Percentiles rank a stretch among this genome's conserved stretches.
Evolutionary conservation across 2,797 vertebrate genomes (phyloP).

Genomic region (Hypotaenidia philippensis): DNA sequence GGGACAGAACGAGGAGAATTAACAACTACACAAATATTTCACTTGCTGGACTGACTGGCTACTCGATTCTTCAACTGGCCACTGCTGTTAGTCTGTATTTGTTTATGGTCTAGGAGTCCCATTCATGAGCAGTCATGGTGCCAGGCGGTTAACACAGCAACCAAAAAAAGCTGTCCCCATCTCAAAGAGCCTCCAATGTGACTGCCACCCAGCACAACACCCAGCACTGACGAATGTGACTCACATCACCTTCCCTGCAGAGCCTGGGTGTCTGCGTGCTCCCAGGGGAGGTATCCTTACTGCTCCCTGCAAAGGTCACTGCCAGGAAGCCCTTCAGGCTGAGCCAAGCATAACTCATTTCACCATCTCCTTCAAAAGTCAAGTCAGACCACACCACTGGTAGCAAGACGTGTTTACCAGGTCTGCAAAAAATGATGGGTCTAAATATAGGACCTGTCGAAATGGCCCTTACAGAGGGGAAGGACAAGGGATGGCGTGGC

Average conservation of each 20-base stretch:
- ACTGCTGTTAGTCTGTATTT: not conserved
- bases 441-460: not conserved
- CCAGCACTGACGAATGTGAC: not conserved
- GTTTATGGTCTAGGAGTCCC: not conserved
- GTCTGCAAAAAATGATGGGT: not conserved
- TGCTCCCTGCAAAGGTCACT: not conserved
- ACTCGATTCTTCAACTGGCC: not conserved
- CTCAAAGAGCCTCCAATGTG: not conserved
- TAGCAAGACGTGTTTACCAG: not conserved
- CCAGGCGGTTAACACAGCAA: not conserved
- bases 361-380: constrained; percentile 2
- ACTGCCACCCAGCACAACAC: not conserved
- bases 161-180: not conserved
- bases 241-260: not conserved
- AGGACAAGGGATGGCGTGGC: not conserved
- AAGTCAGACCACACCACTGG: not conserved
- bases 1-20: not conserved
- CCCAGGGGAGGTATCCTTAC: not conserved
- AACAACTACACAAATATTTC: not conserved
- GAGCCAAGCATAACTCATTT: constrained; percentile 19
- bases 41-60: not conserved
- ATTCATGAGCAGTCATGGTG: not conserved
- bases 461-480: not conserved
- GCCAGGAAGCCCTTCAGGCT: not conserved
- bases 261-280: not conserved